phyloP scores from a whole-genome alignment of 2,888 invertebrate genomes.

The Synergus japonicus region DNA sequence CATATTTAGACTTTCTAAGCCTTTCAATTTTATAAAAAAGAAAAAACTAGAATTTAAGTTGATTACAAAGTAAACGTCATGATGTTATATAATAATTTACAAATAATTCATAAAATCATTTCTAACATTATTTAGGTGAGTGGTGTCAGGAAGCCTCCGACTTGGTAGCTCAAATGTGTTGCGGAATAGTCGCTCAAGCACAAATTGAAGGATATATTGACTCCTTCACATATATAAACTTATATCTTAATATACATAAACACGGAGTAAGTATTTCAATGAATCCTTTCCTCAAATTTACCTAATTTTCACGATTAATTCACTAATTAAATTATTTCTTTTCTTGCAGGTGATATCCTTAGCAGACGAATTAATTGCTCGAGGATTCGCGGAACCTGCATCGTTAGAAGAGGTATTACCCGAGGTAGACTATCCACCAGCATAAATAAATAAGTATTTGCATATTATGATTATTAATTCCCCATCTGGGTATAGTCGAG shows the following conservation, averaged over 20 bases:
- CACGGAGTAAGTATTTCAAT: constrained; percentile 81
- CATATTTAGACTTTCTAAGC: constrained; percentile 14
- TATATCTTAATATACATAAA: constrained; percentile 88
- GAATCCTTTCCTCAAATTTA: too few relatives aligned
- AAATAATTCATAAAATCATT: constrained; percentile 7
- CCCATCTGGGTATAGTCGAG: constrained; percentile 37
- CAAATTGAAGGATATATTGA: constrained; percentile 92
- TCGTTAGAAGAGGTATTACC: constrained; percentile 68
- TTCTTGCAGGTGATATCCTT: constrained; percentile 88
- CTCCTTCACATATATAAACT: constrained; percentile 87
- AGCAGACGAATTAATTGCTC: constrained; percentile 91
- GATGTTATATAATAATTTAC: not conserved
- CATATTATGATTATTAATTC: constrained; percentile 42
- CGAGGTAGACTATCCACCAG: constrained; percentile 51
- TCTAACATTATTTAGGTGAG: constrained; percentile 72
- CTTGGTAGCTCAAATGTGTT: constrained; percentile 88
- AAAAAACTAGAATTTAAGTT: too few relatives aligned
- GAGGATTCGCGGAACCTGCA: constrained; percentile 89
- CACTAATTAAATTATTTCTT: not conserved
- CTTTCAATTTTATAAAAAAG: not conserved
- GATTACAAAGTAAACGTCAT: too few relatives aligned
- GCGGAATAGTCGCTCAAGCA: constrained; percentile 91
- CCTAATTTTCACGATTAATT: too few relatives aligned
- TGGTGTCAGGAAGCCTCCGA: constrained; percentile 90
- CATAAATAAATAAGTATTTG: constrained; percentile 50